Conservation (phyloP, 2,797 vertebrate species). For the Tachyglossus aculeatus region DNA sequence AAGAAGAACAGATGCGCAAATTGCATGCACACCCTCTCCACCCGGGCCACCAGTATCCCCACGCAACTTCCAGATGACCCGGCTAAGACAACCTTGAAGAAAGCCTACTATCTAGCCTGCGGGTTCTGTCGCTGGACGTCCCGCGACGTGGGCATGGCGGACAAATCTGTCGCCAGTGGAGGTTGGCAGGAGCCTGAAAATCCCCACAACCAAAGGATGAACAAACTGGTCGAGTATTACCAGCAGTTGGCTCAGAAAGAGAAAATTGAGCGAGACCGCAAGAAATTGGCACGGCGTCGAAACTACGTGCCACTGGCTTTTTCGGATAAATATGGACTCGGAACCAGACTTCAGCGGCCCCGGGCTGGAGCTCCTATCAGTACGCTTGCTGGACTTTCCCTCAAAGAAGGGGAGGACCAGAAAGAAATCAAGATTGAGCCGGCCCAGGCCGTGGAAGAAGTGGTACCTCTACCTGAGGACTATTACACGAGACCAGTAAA, state of each 20-base stretch:
- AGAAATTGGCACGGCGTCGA: slow-evolving; percentile 93
- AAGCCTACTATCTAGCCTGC: slow-evolving; percentile 96
- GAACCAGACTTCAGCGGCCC: slow-evolving; percentile 94
- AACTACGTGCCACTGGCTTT: slow-evolving; percentile 96
- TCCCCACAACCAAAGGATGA: slow-evolving; percentile 91
- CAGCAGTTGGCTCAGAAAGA: slow-evolving; percentile 97
- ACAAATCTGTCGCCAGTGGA: slow-evolving; percentile 97
- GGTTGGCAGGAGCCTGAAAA: slow-evolving; percentile 99
- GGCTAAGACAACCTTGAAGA: slow-evolving; percentile 96
- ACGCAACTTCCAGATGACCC: slow-evolving; percentile 95
- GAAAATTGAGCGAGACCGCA: slow-evolving; percentile 94
- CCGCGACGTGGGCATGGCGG: slow-evolving; percentile 97
- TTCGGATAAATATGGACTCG: slow-evolving; percentile 97
- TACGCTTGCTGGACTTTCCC: slow-evolving; percentile 89
- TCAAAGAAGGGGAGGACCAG: slow-evolving; percentile 97
- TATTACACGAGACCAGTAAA: slow-evolving; percentile 92
- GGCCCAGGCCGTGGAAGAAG: slow-evolving; percentile 92
- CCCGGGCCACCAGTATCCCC: slow-evolving; percentile 94
- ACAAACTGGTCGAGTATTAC: slow-evolving; percentile 97
- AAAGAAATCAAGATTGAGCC: slow-evolving; percentile 95
- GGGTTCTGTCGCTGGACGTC: slow-evolving; percentile 99
- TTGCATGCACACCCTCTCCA: slow-evolving; percentile 98
- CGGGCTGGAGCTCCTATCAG: slow-evolving; percentile 90
- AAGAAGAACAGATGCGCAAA: slow-evolving; percentile 99
- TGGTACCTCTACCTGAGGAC: slow-evolving; percentile 95